Conservation (phyloP, 2,888 invertebrate genomes). For the Aromia moschata region DNA sequence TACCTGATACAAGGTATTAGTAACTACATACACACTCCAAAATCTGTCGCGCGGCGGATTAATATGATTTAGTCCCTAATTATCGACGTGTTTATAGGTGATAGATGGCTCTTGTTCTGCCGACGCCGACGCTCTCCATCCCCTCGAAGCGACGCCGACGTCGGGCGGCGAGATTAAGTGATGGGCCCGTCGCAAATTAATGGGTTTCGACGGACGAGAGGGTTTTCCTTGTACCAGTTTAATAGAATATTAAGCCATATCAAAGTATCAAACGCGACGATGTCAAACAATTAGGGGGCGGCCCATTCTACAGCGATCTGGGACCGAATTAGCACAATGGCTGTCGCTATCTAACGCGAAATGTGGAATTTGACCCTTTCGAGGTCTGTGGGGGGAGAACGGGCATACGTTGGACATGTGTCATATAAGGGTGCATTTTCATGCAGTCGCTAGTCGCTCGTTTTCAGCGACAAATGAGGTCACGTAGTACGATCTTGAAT, state of each 20-base stretch:
- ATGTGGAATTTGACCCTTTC: slow-evolving; percentile 17
- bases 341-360: slow-evolving; percentile 8
- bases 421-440: no score
- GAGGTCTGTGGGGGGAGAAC: no score
- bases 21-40: not conserved
- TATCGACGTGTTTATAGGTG: slow-evolving; percentile 15
- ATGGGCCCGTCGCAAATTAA: slow-evolving; percentile 21
- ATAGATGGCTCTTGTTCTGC: slow-evolving; percentile 8
- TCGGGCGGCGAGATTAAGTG: slow-evolving; percentile 22
- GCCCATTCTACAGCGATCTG: slow-evolving; percentile 17
- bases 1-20: not conserved
- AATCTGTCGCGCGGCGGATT: not conserved
- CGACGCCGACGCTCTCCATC: not conserved
- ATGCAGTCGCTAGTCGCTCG: no score
- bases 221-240: slow-evolving; percentile 13
- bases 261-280: slow-evolving; percentile 16
- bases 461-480: no score
- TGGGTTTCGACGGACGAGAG: slow-evolving; percentile 10
- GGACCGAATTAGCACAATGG: slow-evolving; percentile 14
- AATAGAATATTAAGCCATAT: slow-evolving; percentile 18
- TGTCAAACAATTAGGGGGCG: slow-evolving; percentile 6
- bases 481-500: no score
- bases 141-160: slow-evolving; percentile 16
- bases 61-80: slow-evolving; percentile 17
- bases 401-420: no score